These are phyloP conservation scores for Bergia puertoricense DNA, from an alignment of 92 coral and sea anemone species.

Conservation along the genomic window DNA sequence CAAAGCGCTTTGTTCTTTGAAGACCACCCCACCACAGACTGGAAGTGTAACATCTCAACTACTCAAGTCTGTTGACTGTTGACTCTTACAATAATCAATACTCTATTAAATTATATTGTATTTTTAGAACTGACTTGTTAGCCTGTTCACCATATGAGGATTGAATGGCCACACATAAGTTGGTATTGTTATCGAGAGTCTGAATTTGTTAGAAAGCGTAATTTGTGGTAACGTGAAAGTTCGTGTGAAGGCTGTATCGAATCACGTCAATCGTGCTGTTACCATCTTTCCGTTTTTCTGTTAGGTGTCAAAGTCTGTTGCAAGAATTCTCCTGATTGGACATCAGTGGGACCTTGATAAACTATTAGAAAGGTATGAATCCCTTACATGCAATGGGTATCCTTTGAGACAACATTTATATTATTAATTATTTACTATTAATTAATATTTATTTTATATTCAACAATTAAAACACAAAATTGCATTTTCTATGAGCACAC, in stretches of 20 bases:
- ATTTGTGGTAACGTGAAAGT: not conserved
- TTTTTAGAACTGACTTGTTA: not conserved
- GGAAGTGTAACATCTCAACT: not conserved
- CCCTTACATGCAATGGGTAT: not conserved
- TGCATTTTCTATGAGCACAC: too few relatives aligned
- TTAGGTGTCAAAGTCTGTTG: constrained; percentile 25
- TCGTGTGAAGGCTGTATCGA: not conserved
- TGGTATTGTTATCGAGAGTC: not conserved
- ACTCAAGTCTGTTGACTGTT: not conserved
- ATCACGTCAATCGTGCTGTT: not conserved
- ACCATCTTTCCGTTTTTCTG: not conserved
- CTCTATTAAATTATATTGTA: not conserved
- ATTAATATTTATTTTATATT: too few relatives aligned
- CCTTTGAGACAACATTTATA: not conserved
- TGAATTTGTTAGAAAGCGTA: too few relatives aligned
- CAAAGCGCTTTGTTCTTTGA: constrained; percentile 1
- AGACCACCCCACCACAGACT: not conserved
- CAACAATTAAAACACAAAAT: too few relatives aligned
- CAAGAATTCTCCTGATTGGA: constrained; percentile 38
- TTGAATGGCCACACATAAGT: not conserved
- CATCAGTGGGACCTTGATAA: constrained; percentile 42
- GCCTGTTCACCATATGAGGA: not conserved
- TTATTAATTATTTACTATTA: constrained; percentile 14
- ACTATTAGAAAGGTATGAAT: constrained; percentile 35
- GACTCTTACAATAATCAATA: too few relatives aligned